These are phyloP conservation scores for Cephus runcator DNA, from an alignment of 2,888 invertebrate genomes.

Conservation along the genomic window DNA sequence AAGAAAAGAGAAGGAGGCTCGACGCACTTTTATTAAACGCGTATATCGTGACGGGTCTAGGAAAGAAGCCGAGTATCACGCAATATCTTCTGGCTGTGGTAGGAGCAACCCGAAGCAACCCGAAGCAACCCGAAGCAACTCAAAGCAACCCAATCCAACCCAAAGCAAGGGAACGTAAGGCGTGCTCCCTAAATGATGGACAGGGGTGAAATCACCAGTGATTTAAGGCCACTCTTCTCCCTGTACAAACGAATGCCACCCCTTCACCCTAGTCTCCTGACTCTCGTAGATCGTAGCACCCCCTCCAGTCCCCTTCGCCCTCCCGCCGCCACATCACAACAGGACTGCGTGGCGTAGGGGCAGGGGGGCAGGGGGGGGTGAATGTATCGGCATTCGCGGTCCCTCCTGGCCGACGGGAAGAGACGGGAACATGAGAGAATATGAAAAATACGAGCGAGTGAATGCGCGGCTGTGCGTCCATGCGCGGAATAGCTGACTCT, in stretches of 20 bases:
- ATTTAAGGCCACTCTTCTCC: neutral
- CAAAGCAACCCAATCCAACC: too few relatives aligned
- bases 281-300: too few relatives aligned
- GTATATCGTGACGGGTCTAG: conserved; percentile 2
- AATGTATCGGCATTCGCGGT: neutral
- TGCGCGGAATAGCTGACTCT: conserved; percentile 3
- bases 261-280: too few relatives aligned
- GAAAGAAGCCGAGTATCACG: conserved; percentile 2
- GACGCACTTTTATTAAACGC: conserved; percentile 5
- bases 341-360: neutral
- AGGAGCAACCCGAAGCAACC: neutral
- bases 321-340: neutral
- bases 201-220: conserved; percentile 2
- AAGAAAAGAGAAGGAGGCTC: neutral
- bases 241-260: conserved; percentile 1
- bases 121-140: too few relatives aligned
- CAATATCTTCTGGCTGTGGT: neutral
- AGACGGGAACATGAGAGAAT: neutral
- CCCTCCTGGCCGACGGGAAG: neutral
- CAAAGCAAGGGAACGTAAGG: neutral
- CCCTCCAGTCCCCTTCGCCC: neutral
- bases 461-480: conserved; percentile 1
- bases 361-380: too few relatives aligned
- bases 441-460: neutral
- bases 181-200: conserved; percentile 1